Evolutionary conservation across 2,888 invertebrate genomes (phyloP).

Genomic region (Lepidocyrtoides sp.): DNA sequence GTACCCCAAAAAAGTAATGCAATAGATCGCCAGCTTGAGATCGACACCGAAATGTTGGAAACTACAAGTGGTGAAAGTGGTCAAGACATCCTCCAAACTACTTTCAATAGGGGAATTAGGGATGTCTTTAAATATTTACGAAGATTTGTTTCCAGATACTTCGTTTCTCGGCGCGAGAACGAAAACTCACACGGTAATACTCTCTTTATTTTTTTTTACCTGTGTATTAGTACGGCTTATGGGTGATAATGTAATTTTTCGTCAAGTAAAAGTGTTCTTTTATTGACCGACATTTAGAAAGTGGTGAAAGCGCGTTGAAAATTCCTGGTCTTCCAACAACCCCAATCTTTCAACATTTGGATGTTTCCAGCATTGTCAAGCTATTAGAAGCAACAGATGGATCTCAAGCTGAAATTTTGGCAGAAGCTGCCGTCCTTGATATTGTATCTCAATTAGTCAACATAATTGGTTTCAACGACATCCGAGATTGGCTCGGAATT

Average conservation of each 20-base stretch:
- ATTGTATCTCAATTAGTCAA: conserved; percentile 47
- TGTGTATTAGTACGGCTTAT: too few relatives aligned
- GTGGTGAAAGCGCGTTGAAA: not conserved
- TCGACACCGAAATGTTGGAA: not conserved
- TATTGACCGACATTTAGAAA: not conserved
- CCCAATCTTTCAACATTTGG: conserved; percentile 19
- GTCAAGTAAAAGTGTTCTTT: not conserved
- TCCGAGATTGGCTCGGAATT: conserved; percentile 79
- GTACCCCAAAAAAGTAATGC: not conserved
- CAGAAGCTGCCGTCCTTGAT: conserved; percentile 55
- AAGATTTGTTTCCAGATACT: not conserved
- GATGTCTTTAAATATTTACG: not conserved
- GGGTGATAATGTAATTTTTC: too few relatives aligned
- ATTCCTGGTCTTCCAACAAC: conserved; percentile 66
- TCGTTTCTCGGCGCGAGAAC: not conserved
- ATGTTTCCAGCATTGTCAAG: conserved; percentile 61
- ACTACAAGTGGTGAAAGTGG: not conserved
- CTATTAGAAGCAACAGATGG: conserved; percentile 43
- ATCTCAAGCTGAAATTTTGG: conserved; percentile 21
- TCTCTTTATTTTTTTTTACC: not conserved
- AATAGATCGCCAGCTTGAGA: not conserved
- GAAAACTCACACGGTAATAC: not conserved
- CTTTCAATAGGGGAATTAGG: conserved; percentile 45
- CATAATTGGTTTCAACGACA: conserved; percentile 75
- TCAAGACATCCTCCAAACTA: conserved; percentile 20